Conservation (phyloP, 2,888 invertebrate genomes). For the Minunthozetes semirufus region DNA sequence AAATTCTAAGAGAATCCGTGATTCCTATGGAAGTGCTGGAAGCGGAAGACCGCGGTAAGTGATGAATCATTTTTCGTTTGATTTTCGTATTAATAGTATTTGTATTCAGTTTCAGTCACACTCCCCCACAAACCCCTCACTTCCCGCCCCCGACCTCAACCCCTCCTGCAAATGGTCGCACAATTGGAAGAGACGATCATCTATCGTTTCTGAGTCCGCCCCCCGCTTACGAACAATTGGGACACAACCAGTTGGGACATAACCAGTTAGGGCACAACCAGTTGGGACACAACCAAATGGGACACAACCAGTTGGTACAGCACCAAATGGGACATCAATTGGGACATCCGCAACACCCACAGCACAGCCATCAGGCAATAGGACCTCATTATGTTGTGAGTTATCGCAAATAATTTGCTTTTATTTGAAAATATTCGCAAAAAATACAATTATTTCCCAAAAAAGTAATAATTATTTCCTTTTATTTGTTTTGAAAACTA, state of each 20-base stretch:
- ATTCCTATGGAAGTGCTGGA: slow-evolving; percentile 34
- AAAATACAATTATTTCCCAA: neutral
- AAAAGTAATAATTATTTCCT: neutral
- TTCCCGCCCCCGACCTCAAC: slow-evolving; percentile 39
- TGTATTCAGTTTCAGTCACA: slow-evolving; percentile 41
- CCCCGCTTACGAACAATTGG: slow-evolving; percentile 38
- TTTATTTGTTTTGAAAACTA: neutral
- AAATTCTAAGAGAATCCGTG: slow-evolving; percentile 34
- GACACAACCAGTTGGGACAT: slow-evolving; percentile 25
- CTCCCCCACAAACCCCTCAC: slow-evolving; percentile 44
- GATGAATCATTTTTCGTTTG: neutral
- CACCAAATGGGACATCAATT: slow-evolving; percentile 27
- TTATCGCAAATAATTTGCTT: slow-evolving; percentile 27
- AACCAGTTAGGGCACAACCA: neutral
- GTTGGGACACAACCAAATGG: neutral
- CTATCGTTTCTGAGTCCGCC: slow-evolving; percentile 38
- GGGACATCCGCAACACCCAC: slow-evolving; percentile 5
- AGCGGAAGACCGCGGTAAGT: slow-evolving; percentile 35
- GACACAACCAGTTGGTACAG: neutral
- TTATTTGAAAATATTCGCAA: neutral
- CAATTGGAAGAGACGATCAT: slow-evolving; percentile 35
- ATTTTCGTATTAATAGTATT: neutral
- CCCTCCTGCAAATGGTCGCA: slow-evolving; percentile 28
- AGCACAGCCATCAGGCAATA: slow-evolving; percentile 28
- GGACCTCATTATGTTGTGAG: slow-evolving; percentile 35